Percentiles rank a stretch among this genome's conserved stretches.
Conservation (phyloP, 2,888 invertebrate species). For the Parnassius mnemosyne region DNA sequence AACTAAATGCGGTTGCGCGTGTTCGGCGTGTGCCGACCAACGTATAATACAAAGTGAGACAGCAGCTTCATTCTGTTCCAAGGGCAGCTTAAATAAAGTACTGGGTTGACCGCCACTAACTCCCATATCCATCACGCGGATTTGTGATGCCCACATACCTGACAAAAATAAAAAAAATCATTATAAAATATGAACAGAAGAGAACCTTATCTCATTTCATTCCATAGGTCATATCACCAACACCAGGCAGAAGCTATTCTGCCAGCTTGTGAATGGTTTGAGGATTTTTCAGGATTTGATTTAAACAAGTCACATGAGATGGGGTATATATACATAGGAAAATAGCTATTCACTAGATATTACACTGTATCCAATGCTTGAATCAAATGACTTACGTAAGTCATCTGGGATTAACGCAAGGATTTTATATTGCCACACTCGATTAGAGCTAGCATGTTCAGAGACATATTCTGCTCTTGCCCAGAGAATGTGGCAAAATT, state of each 20-base stretch:
- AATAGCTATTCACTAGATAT: too few species aligned
- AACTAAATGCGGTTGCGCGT: conserved; percentile 80
- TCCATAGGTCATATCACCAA: too few species aligned
- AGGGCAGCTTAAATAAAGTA: conserved; percentile 87
- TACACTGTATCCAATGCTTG: conserved; percentile 65
- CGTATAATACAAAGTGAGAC: conserved; percentile 92
- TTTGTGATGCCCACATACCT: conserved; percentile 97
- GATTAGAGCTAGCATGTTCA: conserved; percentile 72
- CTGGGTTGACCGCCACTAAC: conserved; percentile 79
- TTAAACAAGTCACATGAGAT: too few species aligned
- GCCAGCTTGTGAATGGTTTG: too few species aligned
- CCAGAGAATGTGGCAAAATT: conserved; percentile 72
- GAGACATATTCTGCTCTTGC: conserved; percentile 68
- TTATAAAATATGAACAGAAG: neutral
- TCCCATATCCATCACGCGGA: conserved; percentile 93
- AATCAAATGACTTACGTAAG: conserved; percentile 71
- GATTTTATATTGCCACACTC: conserved; percentile 71
- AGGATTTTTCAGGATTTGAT: too few species aligned
- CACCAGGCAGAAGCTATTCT: too few species aligned
- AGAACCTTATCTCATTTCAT: neutral
- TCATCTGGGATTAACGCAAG: conserved; percentile 77
- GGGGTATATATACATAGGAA: too few species aligned
- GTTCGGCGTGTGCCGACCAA: conserved; percentile 82
- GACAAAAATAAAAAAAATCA: conserved; percentile 24
- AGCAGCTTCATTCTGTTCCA: conserved; percentile 98